Evolutionary conservation across 35 echinoderm and acorn worm genomes (phyloP), one percentile per base, ranked within the genome.

Genomic region (Anneissia japonica): DNA sequence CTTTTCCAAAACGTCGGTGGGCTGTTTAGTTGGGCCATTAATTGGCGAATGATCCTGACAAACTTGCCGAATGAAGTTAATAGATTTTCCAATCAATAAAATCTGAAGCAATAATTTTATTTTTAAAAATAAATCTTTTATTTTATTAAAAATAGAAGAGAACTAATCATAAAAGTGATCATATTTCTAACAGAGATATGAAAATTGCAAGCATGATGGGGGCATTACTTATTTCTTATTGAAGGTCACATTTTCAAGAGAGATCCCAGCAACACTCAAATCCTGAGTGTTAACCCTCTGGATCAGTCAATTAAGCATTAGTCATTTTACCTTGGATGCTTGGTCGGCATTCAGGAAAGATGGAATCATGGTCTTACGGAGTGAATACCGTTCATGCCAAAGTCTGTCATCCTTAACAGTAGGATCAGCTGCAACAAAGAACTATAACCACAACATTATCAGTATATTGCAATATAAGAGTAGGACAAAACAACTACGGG

Each of bases 311-410:
- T n/a, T n/a, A n/a, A n/a, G n/a, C n/a, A n/a, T n/a, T n/a, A n/a
- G n/a, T 35, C 11, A 38, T 5, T 45, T 46, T 77, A 96, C 95
- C 91, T 97, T 93, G 28, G 83, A 86, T 13, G 95, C 95, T 39
- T 97, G 95, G 26, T 97, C 88, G 89, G 91, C 89, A 30, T 34
- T 91, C 35, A 97, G 93, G 40, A 93, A 97, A 0, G 91, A 97
- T 14, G 95, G 95, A 26, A 97, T 79, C 95, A 97, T 97, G 19
- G 95, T 93, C 73, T 97, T 97, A 35, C 95, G 83, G 14, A 97
- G 79, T 23, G 95, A 88, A 83, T 97, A 97, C 46, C 93, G 93
- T 31, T 97, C 91, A 89, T 97, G 95, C 95, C 95, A 97, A 0
- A 97, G 91, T 76, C 90, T 89, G 34, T 93, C 95, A 31, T 97